phyloP scores from a whole-genome alignment of 2,797 vertebrate species.

The Kryptolebias ocellatus region DNA sequence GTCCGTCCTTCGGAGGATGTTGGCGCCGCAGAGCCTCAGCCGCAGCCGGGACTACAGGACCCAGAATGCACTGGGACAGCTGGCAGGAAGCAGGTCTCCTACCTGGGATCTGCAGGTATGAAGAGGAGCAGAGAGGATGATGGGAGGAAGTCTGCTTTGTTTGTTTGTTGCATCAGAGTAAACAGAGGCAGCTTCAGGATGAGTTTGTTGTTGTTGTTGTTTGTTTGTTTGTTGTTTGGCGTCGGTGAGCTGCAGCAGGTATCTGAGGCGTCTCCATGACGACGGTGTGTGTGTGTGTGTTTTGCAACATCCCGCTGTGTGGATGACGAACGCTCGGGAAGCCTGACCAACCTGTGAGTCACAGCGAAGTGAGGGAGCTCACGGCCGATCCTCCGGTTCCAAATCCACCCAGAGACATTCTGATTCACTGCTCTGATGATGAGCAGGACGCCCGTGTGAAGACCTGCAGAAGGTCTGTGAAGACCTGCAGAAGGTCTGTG shows the following conservation, averaged over 20 bases:
- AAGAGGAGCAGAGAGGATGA: conserved; percentile 25
- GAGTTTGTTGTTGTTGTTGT: not conserved
- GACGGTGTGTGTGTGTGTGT: conserved; percentile 50
- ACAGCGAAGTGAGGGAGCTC: not conserved
- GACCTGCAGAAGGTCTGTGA: no score
- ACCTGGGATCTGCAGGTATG: conserved; percentile 72
- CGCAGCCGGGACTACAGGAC: conserved; percentile 63
- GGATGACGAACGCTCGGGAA: conserved; percentile 33
- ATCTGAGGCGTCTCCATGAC: conserved; percentile 75
- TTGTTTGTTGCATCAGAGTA: not conserved
- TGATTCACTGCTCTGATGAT: not conserved
- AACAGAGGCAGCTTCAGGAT: not conserved
- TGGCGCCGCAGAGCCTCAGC: conserved; percentile 59
- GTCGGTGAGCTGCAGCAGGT: conserved; percentile 71
- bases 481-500: no score
- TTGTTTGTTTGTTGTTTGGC: not conserved
- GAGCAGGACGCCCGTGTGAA: no score
- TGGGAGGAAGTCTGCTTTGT: conserved; percentile 5
- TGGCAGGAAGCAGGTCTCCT: conserved; percentile 30
- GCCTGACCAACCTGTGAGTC: conserved; percentile 50
- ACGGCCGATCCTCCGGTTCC: conserved; percentile 20
- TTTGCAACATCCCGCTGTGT: conserved; percentile 28
- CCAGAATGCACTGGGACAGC: conserved; percentile 69
- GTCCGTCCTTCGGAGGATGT: conserved; percentile 58
- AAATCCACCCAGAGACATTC: not conserved